Evolutionary conservation across 2,797 vertebrate species (phyloP), one percentile per base, ranked within the genome.

Genomic region (Trachurus trachurus): DNA sequence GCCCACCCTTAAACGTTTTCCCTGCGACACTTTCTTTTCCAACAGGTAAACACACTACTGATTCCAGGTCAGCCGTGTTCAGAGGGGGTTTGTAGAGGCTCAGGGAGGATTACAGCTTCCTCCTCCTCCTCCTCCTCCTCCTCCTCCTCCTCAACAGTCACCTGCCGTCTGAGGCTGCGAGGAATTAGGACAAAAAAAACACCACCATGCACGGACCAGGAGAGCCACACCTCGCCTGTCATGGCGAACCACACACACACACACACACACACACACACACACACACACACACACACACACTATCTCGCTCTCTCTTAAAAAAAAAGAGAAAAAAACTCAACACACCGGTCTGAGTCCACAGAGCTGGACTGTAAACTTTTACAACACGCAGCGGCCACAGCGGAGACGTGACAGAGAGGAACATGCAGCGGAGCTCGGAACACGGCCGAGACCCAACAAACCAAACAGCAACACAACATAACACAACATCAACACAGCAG

Each of bases 211-310:
- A 26, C 26, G 19, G 16, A 58, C 68, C 80, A 19, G 39, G 39
- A 83, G 90, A 83, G 90, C 92, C 93, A 93, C 93, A 89, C 95
- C 94, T 92, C 90, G 71, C 61, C 0, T 16, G 2, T 63, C 81
- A 78, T 50, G 76, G 84, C 81, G 76, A 8, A 61, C n/a, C 21
- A 47, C 31, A 34, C 31, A 34, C 31, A 34, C 31, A 34, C 31
- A 34, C 3, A 34, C 4, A 34, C 4, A 34, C 0, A 34, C 0
- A 34, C 6, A 34, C 31, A 34, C 31, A 34, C 26, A 26, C 26
- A 26, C 26, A 26, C 26, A 26, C 26, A 34, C 31, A 34, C 31
- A 34, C 26, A 26, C 26, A 26, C 26, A 26, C 26, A 26, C 26
- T n/a, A n/a, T n/a, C n/a, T n/a, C n/a, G n/a, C n/a, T n/a, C n/a